A percentile compares a stretch with the other conserved stretches of the same genome.
phyloP scores from a whole-genome alignment of 2,888 invertebrate genomes.

The Ormia ochracea region DNA sequence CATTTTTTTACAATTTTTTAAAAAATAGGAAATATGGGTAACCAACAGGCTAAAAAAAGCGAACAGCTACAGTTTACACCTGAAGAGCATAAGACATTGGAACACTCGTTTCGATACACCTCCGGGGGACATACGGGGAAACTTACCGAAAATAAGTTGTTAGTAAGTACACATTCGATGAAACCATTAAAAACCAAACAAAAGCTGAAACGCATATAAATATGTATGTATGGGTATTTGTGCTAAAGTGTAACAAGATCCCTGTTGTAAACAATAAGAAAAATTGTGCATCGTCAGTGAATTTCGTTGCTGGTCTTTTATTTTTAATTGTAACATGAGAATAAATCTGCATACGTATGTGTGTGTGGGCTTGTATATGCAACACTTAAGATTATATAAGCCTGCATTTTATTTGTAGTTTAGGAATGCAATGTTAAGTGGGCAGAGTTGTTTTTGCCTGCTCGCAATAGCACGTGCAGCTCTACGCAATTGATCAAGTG shows the following conservation, averaged over 20 bases:
- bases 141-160: slow-evolving; percentile 69
- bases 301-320: neutral
- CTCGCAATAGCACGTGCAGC: too few relatives aligned
- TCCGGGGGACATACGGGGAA: slow-evolving; percentile 70
- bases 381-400: neutral
- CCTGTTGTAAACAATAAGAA: neutral
- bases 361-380: too few relatives aligned
- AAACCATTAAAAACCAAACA: too few relatives aligned
- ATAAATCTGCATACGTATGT: neutral
- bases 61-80: slow-evolving; percentile 64
- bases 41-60: slow-evolving; percentile 65
- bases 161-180: slow-evolving; percentile 71
- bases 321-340: neutral
- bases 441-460: too few relatives aligned
- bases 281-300: slow-evolving; percentile 38
- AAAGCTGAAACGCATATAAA: too few relatives aligned
- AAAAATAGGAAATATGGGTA: slow-evolving; percentile 64
- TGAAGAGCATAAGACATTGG: slow-evolving; percentile 70
- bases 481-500: too few relatives aligned
- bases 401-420: too few relatives aligned
- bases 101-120: slow-evolving; percentile 68
- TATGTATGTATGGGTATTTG: neutral
- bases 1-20: neutral
- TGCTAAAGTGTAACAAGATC: slow-evolving; percentile 29
- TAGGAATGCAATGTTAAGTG: too few relatives aligned